Evolutionary conservation across 2,113 vertebrate genomes (phyloP), one percentile per base, ranked within the genome.

Genomic region (Cnemophilus loriae): DNA sequence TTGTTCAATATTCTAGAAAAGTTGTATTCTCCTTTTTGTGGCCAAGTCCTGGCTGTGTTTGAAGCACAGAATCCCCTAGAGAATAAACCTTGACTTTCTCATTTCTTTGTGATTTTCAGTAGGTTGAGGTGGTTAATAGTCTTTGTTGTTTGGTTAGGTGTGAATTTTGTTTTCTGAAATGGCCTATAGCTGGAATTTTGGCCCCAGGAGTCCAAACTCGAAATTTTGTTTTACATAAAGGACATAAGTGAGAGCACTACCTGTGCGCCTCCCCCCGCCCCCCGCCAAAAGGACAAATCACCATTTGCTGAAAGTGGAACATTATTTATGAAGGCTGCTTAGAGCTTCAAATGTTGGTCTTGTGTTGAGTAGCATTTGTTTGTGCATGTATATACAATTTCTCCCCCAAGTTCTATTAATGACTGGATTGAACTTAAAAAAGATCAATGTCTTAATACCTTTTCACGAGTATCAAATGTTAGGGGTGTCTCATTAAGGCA

Each of bases 1-100:
- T 89, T 84, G 47, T 67, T 81, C 26, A 61, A 1, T 92, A 55
- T 85, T 91, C 90, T 91, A 69, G 37, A 65, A 49, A 69, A 90
- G 22, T 26, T 46, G 1, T 42, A 2, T 68, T 93, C 70, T 87
- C 11, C 33, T 82, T 87, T 84, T 78, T 3, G 1, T 56, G 42
- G 57, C 28, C 22, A 53, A 22, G 11, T 83, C 63, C 28, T 90
- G 47, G 3, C 49, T 91, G 27, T 37, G 18, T 47, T 60, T 71
- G 56, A 82, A 82, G 69, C 17, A 37, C 17, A 82, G 44, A 23
- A 53, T 68, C 9, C 44, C 13, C 26, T 18, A 0, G 21, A 39
- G 63, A 61, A 53, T 69, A 50, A 83, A 53, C 10, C 16, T 56
- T 23, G 14, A 37, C 19, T 83, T 85, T 21, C n/a, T 92, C 1